A percentile compares a stretch with the other conserved stretches of the same genome.
phyloP scores from a whole-genome alignment of 2,888 invertebrate genomes.

The Xestia ashworthii region DNA sequence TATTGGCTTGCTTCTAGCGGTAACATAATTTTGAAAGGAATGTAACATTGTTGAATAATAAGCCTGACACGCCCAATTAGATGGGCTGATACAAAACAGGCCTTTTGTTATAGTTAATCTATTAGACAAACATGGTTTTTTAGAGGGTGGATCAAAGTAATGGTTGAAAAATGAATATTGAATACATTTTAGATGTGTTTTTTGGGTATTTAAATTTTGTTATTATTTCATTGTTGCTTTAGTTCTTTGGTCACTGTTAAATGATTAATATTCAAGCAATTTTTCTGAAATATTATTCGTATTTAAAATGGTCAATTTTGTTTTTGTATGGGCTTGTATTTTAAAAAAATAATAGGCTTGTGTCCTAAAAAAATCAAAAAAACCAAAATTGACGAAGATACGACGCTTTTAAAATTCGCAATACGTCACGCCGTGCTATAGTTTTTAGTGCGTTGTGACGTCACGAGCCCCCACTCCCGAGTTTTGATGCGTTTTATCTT shows the following conservation, averaged over 20 bases:
- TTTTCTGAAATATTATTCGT: no score
- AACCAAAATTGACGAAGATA: no score
- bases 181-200: constrained; percentile 25
- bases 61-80: constrained; percentile 74
- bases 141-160: constrained; percentile 51
- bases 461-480: no score
- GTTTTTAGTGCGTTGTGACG: no score
- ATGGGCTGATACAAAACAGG: constrained; percentile 69
- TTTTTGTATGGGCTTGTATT: no score
- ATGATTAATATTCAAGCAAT: not conserved
- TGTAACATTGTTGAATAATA: constrained; percentile 33
- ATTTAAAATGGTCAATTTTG: no score
- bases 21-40: not conserved
- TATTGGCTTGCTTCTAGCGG: not conserved
- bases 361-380: no score
- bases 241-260: not conserved
- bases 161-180: constrained; percentile 67
- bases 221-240: not conserved
- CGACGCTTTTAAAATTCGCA: no score
- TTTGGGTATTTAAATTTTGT: constrained; percentile 1
- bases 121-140: constrained; percentile 68
- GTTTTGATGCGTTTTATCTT: no score
- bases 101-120: constrained; percentile 72
- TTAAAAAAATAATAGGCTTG: no score
- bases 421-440: no score